phyloP scores from a whole-genome alignment of 2,888 invertebrate species.

The Pseudococcus viburni region DNA sequence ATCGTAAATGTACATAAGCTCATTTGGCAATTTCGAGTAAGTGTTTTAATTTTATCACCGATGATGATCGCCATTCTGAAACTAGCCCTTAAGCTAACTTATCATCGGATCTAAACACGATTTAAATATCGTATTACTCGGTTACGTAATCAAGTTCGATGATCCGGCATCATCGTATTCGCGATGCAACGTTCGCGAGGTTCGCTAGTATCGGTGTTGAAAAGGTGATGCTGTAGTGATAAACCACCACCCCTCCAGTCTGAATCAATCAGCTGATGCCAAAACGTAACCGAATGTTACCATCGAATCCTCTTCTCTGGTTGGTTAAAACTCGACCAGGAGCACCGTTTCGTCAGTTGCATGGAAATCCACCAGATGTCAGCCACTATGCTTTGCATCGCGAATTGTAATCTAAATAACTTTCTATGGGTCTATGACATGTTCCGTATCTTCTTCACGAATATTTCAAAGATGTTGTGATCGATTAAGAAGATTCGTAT shows the following conservation, averaged over 20 bases:
- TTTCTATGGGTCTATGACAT: not conserved
- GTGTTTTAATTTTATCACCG: not conserved
- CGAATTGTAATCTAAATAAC: slow-evolving; percentile 22
- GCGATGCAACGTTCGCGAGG: too few species aligned
- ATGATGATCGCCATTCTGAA: not conserved
- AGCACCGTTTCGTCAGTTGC: too few species aligned
- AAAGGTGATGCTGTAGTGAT: too few species aligned
- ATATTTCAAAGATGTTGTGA: not conserved
- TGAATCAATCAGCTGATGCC: too few species aligned
- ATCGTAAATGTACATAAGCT: not conserved
- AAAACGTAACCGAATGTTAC: too few species aligned
- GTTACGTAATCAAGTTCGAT: not conserved
- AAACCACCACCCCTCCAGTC: too few species aligned
- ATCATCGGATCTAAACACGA: not conserved
- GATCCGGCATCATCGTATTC: not conserved
- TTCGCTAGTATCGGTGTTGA: too few species aligned
- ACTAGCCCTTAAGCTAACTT: not conserved
- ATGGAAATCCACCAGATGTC: too few species aligned
- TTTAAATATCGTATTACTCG: slow-evolving; percentile 6
- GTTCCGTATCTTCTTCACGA: not conserved
- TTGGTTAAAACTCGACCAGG: too few species aligned
- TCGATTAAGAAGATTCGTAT: not conserved
- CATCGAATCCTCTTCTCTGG: too few species aligned
- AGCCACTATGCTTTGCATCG: too few species aligned
- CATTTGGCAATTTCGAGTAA: slow-evolving; percentile 11